Base-by-base conservation (phyloP, 1,140 invertebrate genomes). In the Bradynema listronoti region DNA sequence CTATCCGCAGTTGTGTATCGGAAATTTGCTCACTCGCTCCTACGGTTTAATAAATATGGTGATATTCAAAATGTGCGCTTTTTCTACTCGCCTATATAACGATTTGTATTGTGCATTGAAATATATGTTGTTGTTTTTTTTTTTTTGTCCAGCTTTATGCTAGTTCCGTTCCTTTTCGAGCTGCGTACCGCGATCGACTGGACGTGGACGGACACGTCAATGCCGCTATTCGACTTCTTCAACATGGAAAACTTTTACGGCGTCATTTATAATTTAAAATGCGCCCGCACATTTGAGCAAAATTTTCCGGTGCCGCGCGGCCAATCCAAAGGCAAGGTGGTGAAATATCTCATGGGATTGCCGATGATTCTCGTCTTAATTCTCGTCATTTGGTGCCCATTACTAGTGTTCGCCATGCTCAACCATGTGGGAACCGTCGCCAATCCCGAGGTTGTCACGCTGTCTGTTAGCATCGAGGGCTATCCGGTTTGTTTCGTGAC, bases 221-320 rank as follows among this genome's bases (percentile, higher is more conserved):
- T 98, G 88, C 89, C 90, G 0, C 83, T 98, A 29, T 89, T 89
- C 77, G 91, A 95, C 79, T 99, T 93, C 91, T 85, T 98, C n/a
- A 95, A 96, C 81, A 92, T 98, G 89, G 94, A 99, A 45, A 75
- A 77, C 34, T 78, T 78, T 56, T 77, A 78, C 42, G 63, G 76
- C 16, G 66, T 57, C 11, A 78, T 77, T 43, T 77, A 78, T 58
- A 72, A 72, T 30, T 55, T 77, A 51, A 77, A 77, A 57, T 77
- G 74, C 51, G 73, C 73, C 27, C 58, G 74, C 29, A 64, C 50
- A 27, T 67, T 75, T 34, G 74, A 77, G 39, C 6, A 50, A 45
- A 52, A 59, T 27, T 68, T 70, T 43, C 65, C 65, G 6, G 65
- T 65, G 16, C 65, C 65, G 16, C 83, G 91, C 34, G 91, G 90